Evolutionary conservation across 2,113 vertebrate genomes (phyloP).

Genomic region (Alosa alosa): DNA sequence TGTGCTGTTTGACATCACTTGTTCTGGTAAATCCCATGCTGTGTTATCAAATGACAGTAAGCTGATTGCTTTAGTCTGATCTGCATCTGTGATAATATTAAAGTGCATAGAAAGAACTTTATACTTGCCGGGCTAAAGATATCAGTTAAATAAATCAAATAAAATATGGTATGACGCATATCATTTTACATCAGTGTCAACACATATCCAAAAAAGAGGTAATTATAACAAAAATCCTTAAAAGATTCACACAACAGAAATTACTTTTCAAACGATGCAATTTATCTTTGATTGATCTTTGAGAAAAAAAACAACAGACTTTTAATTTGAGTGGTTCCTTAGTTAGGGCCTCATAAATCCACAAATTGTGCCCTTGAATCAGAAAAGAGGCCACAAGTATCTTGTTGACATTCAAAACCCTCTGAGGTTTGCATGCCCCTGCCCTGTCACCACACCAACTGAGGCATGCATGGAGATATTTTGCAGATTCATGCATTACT

Average conservation of each 20-base stretch:
- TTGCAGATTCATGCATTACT: constrained; percentile 61
- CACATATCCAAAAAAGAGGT: no score
- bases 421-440: background rate
- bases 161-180: background rate
- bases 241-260: background rate
- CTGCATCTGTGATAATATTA: background rate
- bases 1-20: background rate
- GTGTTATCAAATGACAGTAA: background rate
- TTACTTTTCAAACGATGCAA: background rate
- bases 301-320: background rate
- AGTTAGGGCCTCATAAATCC: background rate
- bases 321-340: background rate
- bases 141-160: background rate
- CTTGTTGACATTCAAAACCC: background rate
- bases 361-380: background rate
- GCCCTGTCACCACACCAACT: background rate
- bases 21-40: background rate
- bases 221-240: background rate
- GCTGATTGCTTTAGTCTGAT: background rate
- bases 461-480: constrained; percentile 48
- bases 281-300: background rate
- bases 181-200: background rate
- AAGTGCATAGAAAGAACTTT: background rate
- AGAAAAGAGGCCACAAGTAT: background rate
- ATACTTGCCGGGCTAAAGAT: background rate